Conservation (phyloP, 2,888 invertebrate species). For the Tuta absoluta region DNA sequence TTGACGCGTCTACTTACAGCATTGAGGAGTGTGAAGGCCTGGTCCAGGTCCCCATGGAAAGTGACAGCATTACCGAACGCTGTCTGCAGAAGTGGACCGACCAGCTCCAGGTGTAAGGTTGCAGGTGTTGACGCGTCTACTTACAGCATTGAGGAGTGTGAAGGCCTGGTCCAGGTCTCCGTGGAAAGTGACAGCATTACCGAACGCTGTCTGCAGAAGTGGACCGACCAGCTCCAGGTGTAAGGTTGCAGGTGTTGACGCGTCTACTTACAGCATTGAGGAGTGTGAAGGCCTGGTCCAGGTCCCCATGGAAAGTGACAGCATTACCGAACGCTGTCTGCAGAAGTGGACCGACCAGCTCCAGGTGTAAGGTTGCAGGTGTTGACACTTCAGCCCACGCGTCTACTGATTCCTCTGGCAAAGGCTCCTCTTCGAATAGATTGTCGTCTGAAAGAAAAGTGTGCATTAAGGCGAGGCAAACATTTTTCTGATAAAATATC, state of each 20-base stretch:
- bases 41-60: conserved; percentile 59
- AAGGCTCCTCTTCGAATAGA: conserved; percentile 55
- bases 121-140: conserved; percentile 22
- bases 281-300: conserved; percentile 60
- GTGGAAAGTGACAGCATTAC: conserved; percentile 44
- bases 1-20: conserved; percentile 51
- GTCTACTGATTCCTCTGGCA: conserved; percentile 53
- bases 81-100: too few relatives aligned
- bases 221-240: conserved; percentile 48
- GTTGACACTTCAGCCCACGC: conserved; percentile 49
- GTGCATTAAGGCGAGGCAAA: not conserved
- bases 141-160: conserved; percentile 60
- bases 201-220: conserved; percentile 59
- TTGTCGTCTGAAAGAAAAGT: conserved; percentile 51
- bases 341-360: conserved; percentile 55
- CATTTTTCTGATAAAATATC: too few relatives aligned
- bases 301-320: conserved; percentile 52
- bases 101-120: too few relatives aligned
- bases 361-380: conserved; percentile 44
- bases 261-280: conserved; percentile 54
- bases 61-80: too few relatives aligned
- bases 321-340: conserved; percentile 55
- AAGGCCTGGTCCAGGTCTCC: conserved; percentile 62
- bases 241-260: not conserved
- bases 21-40: conserved; percentile 58